Evolutionary conservation across 2,113 vertebrate genomes (phyloP).

Genomic region (Rhagologus leucostigma): DNA sequence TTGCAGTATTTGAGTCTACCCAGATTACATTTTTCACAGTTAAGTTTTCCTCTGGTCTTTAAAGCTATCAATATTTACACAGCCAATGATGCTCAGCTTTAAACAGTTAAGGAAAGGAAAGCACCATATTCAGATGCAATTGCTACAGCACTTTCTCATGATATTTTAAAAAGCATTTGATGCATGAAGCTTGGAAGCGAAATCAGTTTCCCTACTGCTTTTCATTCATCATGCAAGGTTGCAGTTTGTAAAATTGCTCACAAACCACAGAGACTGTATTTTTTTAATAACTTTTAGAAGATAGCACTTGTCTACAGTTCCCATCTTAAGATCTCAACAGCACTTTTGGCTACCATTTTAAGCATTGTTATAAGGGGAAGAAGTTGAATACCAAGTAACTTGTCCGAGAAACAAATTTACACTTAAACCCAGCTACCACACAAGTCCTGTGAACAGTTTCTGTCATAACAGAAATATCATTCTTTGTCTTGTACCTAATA

Average conservation of each 20-base stretch:
- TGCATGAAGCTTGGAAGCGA: neutral
- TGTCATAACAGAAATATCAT: neutral
- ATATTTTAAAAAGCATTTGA: neutral
- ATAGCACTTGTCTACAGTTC: neutral
- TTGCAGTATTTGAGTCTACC: neutral
- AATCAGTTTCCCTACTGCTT: neutral
- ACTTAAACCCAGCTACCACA: neutral
- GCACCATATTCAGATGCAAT: neutral
- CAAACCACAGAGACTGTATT: neutral
- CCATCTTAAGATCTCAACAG: neutral
- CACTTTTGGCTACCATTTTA: neutral
- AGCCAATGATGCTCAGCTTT: neutral
- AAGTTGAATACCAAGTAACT: neutral
- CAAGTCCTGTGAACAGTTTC: neutral
- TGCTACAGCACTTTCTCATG: neutral
- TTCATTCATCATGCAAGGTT: neutral
- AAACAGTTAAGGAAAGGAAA: neutral
- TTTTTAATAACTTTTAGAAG: neutral
- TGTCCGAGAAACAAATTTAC: neutral
- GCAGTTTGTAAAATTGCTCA: neutral
- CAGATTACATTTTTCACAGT: neutral
- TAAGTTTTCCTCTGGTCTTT: neutral
- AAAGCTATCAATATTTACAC: neutral
- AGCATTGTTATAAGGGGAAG: neutral
- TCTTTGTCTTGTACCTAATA: neutral